These are phyloP conservation scores for Nyctalus aviator DNA, from an alignment of 2,797 vertebrate species.

Conservation along the genomic window DNA sequence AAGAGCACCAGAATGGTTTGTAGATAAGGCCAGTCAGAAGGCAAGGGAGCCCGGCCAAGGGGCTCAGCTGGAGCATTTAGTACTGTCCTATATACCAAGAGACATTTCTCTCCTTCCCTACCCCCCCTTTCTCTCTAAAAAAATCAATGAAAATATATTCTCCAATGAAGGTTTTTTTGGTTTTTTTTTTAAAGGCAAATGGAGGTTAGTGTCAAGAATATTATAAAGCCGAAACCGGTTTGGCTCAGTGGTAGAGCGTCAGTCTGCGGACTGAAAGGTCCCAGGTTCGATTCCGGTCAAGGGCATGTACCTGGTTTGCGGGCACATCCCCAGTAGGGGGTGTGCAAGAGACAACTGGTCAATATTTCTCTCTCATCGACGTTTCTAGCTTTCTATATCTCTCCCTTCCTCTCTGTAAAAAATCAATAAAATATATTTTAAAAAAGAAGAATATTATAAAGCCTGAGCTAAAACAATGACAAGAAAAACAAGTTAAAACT, in stretches of 20 bases:
- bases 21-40: conserved; percentile 54
- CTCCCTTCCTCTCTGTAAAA: too few species aligned
- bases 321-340: too few species aligned
- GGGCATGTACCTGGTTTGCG: too few species aligned
- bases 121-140: not conserved
- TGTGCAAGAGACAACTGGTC: too few species aligned
- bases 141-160: not conserved
- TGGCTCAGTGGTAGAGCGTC: too few species aligned
- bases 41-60: not conserved
- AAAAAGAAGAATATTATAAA: too few species aligned
- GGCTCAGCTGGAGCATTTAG: not conserved
- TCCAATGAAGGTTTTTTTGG: not conserved
- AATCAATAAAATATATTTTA: too few species aligned
- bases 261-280: too few species aligned
- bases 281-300: too few species aligned
- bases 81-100: not conserved
- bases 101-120: not conserved
- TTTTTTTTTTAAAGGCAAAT: not conserved
- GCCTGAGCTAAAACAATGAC: conserved; percentile 44
- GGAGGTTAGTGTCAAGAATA: conserved; percentile 21
- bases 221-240: not conserved
- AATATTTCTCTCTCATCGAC: too few species aligned
- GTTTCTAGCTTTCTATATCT: too few species aligned
- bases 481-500: conserved; percentile 57
- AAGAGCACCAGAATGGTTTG: not conserved